phyloP scores from a whole-genome alignment of 1,140 invertebrate species.

The Ceratina japonica region DNA sequence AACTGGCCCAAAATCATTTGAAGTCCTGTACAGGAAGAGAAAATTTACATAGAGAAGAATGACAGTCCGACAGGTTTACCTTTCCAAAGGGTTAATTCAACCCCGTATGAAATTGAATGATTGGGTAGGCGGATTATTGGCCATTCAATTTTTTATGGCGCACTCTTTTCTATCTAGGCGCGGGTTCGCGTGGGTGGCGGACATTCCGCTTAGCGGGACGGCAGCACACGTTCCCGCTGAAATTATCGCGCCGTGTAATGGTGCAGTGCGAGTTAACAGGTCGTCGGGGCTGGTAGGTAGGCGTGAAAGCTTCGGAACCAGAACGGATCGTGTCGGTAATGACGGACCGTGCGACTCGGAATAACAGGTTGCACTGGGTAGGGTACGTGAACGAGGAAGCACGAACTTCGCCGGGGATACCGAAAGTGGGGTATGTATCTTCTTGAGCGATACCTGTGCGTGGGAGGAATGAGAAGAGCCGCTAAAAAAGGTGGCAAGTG shows the following conservation, averaged over 20 bases:
- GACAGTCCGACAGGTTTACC: no score
- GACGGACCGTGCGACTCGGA: neutral
- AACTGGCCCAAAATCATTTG: no score
- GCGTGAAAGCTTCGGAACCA: slow-evolving; percentile 41
- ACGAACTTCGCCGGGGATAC: no score
- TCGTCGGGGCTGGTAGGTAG: slow-evolving; percentile 15
- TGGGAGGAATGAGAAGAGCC: neutral
- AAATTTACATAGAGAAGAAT: no score
- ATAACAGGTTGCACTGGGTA: slow-evolving; percentile 29
- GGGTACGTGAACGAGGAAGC: neutral
- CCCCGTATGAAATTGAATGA: no score
- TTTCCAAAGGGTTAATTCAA: no score
- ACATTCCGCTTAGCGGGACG: slow-evolving; percentile 22
- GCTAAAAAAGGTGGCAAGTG: no score
- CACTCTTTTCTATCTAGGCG: neutral
- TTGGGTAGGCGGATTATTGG: no score
- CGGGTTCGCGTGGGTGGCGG: slow-evolving; percentile 3
- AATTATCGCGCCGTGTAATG: slow-evolving; percentile 36
- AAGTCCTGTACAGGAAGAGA: no score
- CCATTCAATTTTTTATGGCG: no score
- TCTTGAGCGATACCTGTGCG: neutral
- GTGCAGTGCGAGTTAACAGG: slow-evolving; percentile 16
- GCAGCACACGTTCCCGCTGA: neutral
- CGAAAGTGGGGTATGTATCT: neutral
- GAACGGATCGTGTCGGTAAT: slow-evolving; percentile 38